phyloP scores from a whole-genome alignment of 2,888 invertebrate species.

The Xestia rhomboidea region DNA sequence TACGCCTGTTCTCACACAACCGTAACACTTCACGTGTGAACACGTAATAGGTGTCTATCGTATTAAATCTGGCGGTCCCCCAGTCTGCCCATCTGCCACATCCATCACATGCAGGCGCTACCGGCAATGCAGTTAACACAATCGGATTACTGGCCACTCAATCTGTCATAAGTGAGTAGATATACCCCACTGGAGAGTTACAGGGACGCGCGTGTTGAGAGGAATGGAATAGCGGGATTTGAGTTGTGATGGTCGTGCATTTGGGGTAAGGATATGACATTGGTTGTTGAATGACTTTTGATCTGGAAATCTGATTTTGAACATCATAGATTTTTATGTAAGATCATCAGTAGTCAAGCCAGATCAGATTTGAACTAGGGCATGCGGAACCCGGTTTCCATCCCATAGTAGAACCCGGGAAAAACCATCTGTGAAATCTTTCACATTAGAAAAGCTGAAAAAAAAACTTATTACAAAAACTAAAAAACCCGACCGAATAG shows the following conservation, averaged over 20 bases:
- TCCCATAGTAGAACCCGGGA: too few relatives aligned
- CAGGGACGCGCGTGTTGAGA: constrained; percentile 30
- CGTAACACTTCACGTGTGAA: background rate
- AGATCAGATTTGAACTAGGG: too few relatives aligned
- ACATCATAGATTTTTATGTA: background rate
- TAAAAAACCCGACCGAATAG: too few relatives aligned
- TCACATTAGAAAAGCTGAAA: too few relatives aligned
- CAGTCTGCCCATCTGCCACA: background rate
- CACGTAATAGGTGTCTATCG: background rate
- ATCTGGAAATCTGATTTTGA: background rate
- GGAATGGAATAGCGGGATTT: background rate
- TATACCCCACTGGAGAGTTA: constrained; percentile 5
- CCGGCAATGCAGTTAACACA: constrained; percentile 56
- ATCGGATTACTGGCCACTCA: constrained; percentile 52
- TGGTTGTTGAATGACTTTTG: background rate
- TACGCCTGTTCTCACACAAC: background rate
- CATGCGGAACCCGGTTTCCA: too few relatives aligned
- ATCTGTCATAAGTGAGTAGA: constrained; percentile 51
- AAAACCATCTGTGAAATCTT: too few relatives aligned
- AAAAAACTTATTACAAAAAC: too few relatives aligned
- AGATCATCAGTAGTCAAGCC: background rate
- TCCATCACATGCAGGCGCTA: constrained; percentile 35
- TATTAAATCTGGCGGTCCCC: constrained; percentile 11
- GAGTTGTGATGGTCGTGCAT: background rate
- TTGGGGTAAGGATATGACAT: background rate